Evolutionary conservation across 92 coral and sea anemone species (phyloP).

Genomic region (Parazoanthus atlanticus): DNA sequence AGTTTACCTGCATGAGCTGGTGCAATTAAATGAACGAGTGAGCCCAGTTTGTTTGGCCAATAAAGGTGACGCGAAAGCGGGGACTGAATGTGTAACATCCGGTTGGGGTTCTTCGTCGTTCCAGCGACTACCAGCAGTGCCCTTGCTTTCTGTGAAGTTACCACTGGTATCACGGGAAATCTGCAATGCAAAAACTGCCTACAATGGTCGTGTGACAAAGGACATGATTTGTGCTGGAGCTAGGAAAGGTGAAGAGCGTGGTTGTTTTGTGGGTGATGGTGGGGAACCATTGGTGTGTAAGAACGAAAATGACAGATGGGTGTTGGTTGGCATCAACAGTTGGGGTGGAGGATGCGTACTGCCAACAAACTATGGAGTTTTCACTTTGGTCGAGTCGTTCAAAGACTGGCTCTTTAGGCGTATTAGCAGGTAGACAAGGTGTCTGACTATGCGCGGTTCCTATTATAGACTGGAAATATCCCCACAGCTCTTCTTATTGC

Average conservation of each 20-base stretch:
- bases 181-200: constrained; percentile 56
- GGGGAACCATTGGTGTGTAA: constrained; percentile 90
- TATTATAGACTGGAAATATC: too few relatives aligned
- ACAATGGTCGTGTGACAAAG: constrained; percentile 71
- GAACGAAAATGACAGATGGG: constrained; percentile 60
- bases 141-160: constrained; percentile 59
- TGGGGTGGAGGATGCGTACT: constrained; percentile 86
- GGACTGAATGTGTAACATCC: constrained; percentile 68
- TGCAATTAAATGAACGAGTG: constrained; percentile 58
- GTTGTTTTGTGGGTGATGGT: constrained; percentile 80
- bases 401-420: constrained; percentile 75
- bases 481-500: too few relatives aligned
- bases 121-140: constrained; percentile 47
- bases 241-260: constrained; percentile 59
- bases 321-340: constrained; percentile 80
- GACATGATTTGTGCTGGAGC: constrained; percentile 84
- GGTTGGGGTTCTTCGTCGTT: constrained; percentile 76
- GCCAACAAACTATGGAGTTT: constrained; percentile 79
- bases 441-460: too few relatives aligned
- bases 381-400: constrained; percentile 63
- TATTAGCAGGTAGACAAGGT: background rate
- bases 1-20: constrained; percentile 68
- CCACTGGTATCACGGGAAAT: constrained; percentile 70
- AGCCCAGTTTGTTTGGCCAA: constrained; percentile 71
- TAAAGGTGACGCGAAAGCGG: constrained; percentile 49